Percentiles rank a stretch among this genome's conserved stretches.
These are phyloP conservation scores for Graptemys geographica DNA, from an alignment of 2,797 vertebrate genomes.

Conservation along the genomic window DNA sequence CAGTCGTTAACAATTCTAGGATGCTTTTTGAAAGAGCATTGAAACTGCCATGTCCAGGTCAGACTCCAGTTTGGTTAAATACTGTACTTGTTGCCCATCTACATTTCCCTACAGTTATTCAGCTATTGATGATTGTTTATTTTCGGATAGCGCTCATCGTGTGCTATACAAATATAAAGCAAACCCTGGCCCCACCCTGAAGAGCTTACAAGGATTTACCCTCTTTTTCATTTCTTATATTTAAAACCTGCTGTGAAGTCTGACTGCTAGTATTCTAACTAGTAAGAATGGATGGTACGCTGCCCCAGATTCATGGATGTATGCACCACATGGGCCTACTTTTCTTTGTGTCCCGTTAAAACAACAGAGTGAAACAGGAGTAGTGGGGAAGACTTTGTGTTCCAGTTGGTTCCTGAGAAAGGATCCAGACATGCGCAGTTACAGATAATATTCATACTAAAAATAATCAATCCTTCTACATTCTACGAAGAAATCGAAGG, in stretches of 20 bases:
- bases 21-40: slow-evolving; percentile 16
- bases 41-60: neutral
- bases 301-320: neutral
- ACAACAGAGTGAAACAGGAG: neutral
- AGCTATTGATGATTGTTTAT: neutral
- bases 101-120: neutral
- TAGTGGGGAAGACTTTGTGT: neutral
- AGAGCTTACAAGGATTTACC: neutral
- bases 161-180: neutral
- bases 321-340: rapidly evolving
- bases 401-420: neutral
- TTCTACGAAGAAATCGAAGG: slow-evolving; percentile 1
- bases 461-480: slow-evolving; percentile 12
- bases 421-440: neutral
- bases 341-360: neutral
- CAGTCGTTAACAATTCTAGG: neutral
- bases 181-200: neutral
- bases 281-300: neutral
- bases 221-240: neutral
- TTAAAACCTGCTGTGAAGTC: neutral
- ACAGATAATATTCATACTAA: neutral
- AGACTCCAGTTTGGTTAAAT: neutral
- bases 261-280: neutral
- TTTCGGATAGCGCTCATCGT: neutral
- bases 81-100: neutral